phyloP scores from a whole-genome alignment of 2,113 vertebrate species.

The Gambusia holbrooki region DNA sequence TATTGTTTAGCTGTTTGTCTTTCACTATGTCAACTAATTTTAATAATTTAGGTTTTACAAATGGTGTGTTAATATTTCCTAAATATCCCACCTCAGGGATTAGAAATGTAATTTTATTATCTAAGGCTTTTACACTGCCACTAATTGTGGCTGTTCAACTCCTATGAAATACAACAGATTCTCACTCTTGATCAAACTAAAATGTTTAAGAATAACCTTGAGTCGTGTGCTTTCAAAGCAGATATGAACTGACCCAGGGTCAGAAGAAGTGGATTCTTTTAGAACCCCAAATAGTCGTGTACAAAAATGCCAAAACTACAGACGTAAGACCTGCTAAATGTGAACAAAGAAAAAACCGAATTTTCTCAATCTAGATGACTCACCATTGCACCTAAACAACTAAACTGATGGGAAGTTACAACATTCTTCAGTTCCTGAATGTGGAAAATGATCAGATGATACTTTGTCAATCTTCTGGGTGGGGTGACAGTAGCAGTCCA shows the following conservation, averaged over 20 bases:
- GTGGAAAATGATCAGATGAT: not conserved
- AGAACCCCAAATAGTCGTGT: not conserved
- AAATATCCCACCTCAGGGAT: too few relatives aligned
- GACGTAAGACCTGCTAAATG: not conserved
- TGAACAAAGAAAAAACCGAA: not conserved
- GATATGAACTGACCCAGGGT: not conserved
- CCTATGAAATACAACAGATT: not conserved
- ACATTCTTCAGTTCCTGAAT: conserved; percentile 18
- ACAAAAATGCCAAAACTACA: not conserved
- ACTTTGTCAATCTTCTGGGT: not conserved
- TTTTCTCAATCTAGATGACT: not conserved
- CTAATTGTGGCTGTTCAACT: not conserved
- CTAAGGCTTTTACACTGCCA: not conserved
- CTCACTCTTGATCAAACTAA: not conserved
- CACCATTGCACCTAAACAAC: not conserved
- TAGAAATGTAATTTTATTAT: not conserved
- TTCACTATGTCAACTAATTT: too few relatives aligned
- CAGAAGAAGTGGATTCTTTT: not conserved
- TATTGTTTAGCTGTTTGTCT: too few relatives aligned
- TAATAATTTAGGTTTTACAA: too few relatives aligned
- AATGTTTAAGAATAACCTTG: not conserved
- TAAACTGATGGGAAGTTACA: conserved; percentile 16
- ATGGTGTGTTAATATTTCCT: too few relatives aligned
- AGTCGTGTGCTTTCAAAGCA: not conserved
- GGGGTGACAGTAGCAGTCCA: not conserved